A percentile compares a stretch with the other conserved stretches of the same genome.
phyloP scores from a whole-genome alignment of 92 coral and sea anemone genomes.

The Epizoanthus rinbou region DNA sequence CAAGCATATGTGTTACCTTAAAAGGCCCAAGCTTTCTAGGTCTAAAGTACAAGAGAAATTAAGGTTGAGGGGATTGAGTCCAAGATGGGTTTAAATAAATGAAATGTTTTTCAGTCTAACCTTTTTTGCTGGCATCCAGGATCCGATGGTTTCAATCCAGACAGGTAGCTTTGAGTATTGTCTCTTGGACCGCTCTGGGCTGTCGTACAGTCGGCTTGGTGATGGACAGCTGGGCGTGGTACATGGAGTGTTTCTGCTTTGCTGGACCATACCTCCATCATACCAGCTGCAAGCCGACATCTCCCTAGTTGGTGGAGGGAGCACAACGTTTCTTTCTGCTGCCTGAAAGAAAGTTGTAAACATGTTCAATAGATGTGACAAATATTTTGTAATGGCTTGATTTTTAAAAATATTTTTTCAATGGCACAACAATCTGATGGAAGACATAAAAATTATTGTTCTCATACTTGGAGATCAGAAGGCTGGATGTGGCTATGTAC shows the following conservation, averaged over 20 bases:
- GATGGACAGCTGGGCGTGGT: background rate
- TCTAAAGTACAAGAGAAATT: too few species aligned
- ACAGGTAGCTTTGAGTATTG: constrained; percentile 6
- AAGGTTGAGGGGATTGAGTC: too few species aligned
- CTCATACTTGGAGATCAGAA: too few species aligned
- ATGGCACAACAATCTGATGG: too few species aligned
- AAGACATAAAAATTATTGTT: too few species aligned
- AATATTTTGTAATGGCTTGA: too few species aligned
- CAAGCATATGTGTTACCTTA: too few species aligned
- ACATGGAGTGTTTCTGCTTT: constrained; percentile 21
- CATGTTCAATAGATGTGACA: too few species aligned
- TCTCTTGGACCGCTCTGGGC: background rate
- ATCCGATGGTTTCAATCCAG: constrained; percentile 33
- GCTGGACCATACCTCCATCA: background rate
- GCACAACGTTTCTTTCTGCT: background rate
- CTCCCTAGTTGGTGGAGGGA: constrained; percentile 7
- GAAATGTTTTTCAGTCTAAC: background rate
- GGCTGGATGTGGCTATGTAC: too few species aligned
- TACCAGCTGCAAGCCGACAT: constrained; percentile 39
- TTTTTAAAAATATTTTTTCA: too few species aligned
- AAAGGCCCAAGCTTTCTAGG: too few species aligned
- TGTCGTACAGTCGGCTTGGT: constrained; percentile 3
- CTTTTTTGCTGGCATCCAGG: constrained; percentile 36
- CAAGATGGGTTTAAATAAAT: too few species aligned
- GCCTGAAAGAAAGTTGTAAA: background rate